phyloP scores from a whole-genome alignment of 2,888 invertebrate species.

The Rhagium mordax region DNA sequence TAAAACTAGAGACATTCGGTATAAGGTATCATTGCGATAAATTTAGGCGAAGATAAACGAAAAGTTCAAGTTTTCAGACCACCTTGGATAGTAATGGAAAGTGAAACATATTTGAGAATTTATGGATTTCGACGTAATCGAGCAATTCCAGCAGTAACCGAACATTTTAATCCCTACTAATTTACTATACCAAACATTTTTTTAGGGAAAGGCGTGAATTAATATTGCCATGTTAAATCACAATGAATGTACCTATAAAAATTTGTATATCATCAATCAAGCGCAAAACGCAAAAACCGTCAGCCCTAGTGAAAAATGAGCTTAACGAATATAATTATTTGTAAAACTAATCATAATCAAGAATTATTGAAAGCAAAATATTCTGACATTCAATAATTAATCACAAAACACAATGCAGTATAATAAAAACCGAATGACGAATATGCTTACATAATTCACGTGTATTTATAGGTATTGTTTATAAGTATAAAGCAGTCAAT shows the following conservation, averaged over 20 bases:
- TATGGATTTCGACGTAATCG: neutral
- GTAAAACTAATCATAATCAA: slow-evolving; percentile 56
- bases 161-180: neutral
- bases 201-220: neutral
- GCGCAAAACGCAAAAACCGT: slow-evolving; percentile 42
- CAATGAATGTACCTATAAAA: slow-evolving; percentile 39
- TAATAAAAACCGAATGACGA: slow-evolving; percentile 13
- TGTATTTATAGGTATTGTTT: neutral
- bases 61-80: neutral
- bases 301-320: slow-evolving; percentile 50
- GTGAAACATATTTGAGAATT: neutral
- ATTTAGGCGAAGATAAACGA: too few species aligned
- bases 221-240: slow-evolving; percentile 31
- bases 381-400: slow-evolving; percentile 34
- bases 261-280: slow-evolving; percentile 50
- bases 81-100: neutral
- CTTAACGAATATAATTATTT: slow-evolving; percentile 51
- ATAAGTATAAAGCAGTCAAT: neutral
- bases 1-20: too few species aligned
- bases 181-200: neutral
- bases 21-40: too few species aligned
- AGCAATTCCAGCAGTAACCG: neutral
- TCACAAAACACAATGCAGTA: slow-evolving; percentile 30
- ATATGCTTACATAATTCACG: slow-evolving; percentile 7
- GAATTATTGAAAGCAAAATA: slow-evolving; percentile 48